phyloP scores from a whole-genome alignment of 2,888 invertebrate species.

The Cistogaster globosa region DNA sequence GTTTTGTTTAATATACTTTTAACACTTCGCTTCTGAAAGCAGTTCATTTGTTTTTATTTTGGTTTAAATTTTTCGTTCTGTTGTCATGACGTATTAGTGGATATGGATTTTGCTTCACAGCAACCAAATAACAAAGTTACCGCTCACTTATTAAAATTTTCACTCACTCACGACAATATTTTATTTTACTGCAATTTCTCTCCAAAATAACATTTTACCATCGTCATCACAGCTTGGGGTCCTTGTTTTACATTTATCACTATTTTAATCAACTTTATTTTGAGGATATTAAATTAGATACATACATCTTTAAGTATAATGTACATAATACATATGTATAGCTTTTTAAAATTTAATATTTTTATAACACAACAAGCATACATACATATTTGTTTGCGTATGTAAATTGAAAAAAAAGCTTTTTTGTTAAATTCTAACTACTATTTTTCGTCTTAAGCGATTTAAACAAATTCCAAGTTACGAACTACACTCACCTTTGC shows the following conservation, averaged over 20 bases:
- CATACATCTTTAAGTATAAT: neutral
- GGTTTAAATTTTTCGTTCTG: neutral
- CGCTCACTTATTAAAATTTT: neutral
- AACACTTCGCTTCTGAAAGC: conserved; percentile 6
- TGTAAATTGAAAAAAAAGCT: neutral
- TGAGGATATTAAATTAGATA: neutral
- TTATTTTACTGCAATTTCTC: conserved; percentile 19
- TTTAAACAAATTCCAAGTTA: neutral
- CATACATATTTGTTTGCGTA: neutral
- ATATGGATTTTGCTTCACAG: conserved; percentile 18
- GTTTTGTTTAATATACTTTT: conserved; percentile 9
- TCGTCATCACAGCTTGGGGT: conserved; percentile 29
- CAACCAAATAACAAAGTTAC: conserved; percentile 12
- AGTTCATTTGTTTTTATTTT: conserved; percentile 23
- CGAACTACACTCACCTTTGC: conserved; percentile 62
- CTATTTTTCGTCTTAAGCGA: neutral
- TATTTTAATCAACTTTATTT: neutral
- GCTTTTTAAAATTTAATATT: too few relatives aligned
- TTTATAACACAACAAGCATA: too few relatives aligned
- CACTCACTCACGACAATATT: neutral
- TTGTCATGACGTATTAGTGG: neutral
- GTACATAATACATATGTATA: neutral
- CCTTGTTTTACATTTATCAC: neutral
- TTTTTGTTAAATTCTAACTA: conserved; percentile 1
- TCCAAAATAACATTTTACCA: conserved; percentile 35